phyloP scores from a whole-genome alignment of 2,888 invertebrate genomes.

The Carterocephalus palaemon region DNA sequence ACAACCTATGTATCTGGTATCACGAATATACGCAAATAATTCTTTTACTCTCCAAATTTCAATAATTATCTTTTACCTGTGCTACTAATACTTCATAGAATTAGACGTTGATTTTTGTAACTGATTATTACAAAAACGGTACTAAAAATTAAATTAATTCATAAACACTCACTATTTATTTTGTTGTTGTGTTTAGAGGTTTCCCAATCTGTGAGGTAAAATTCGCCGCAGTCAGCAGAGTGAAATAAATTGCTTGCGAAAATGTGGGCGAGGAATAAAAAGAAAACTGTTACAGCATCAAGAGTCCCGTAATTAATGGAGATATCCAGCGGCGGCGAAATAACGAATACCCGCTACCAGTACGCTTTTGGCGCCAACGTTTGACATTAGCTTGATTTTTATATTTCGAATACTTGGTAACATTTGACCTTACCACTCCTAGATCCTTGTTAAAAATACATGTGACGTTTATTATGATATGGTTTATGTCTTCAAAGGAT shows the following conservation, averaged over 20 bases:
- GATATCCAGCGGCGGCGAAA: conserved; percentile 37
- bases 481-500: too few species aligned
- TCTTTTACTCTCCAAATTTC: too few species aligned
- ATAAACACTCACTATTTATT: conserved; percentile 18
- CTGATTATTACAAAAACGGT: too few species aligned
- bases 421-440: conserved; percentile 5
- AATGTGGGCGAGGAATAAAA: conserved; percentile 45
- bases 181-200: conserved; percentile 15
- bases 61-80: too few species aligned
- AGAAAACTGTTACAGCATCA: conserved; percentile 52
- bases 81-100: too few species aligned
- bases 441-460: too few species aligned
- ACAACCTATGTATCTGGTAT: too few species aligned
- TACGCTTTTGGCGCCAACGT: conserved; percentile 35
- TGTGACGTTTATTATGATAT: too few species aligned
- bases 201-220: conserved; percentile 56
- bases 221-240: conserved; percentile 49
- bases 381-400: conserved; percentile 25
- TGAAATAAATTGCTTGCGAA: conserved; percentile 62
- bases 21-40: too few species aligned
- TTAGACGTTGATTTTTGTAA: too few species aligned
- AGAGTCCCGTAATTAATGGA: conserved; percentile 60
- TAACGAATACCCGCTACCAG: conserved; percentile 44
- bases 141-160: too few species aligned
- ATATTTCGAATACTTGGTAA: conserved; percentile 17